phyloP scores from a whole-genome alignment of 2,888 invertebrate genomes.

The Drosophila stalkeri region DNA sequence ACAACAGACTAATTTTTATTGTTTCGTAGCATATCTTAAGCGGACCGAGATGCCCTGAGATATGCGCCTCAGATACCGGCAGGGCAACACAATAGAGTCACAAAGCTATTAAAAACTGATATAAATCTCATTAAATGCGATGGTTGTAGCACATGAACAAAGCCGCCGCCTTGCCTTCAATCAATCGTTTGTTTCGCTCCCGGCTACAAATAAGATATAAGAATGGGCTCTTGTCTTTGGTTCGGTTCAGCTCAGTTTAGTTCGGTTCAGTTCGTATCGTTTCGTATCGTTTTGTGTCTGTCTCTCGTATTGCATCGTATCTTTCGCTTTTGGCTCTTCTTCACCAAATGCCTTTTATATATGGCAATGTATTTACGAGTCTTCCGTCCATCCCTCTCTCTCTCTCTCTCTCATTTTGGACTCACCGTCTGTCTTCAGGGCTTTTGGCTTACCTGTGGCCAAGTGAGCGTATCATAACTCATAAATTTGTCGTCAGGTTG shows the following conservation, averaged over 20 bases:
- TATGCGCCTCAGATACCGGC: constrained; percentile 47
- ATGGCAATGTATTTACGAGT: constrained; percentile 48
- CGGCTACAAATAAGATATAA: constrained; percentile 66
- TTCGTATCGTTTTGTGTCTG: constrained; percentile 22
- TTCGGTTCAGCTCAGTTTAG: constrained; percentile 30
- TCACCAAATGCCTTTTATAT: constrained; percentile 47
- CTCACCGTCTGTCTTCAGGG: constrained; percentile 13
- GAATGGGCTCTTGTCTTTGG: constrained; percentile 65
- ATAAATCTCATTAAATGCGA: constrained; percentile 81
- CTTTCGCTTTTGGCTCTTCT: constrained; percentile 40
- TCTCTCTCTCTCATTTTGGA: background rate
- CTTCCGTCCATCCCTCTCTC: constrained; percentile 13
- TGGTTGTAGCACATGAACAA: constrained; percentile 78
- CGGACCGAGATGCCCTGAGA: constrained; percentile 48
- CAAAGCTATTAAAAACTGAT: constrained; percentile 81
- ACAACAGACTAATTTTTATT: constrained; percentile 70
- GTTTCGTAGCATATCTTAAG: constrained; percentile 33
- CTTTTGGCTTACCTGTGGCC: constrained; percentile 24
- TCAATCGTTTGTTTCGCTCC: constrained; percentile 79
- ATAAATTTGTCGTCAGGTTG: constrained; percentile 66
- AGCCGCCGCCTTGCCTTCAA: constrained; percentile 73
- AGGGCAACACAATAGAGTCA: constrained; percentile 71
- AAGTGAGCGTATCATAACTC: constrained; percentile 54
- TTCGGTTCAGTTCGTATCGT: constrained; percentile 32
- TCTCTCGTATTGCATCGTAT: constrained; percentile 17